phyloP scores from a whole-genome alignment of 53 echinoderm and acorn worm genomes.

The Echinometra lucunter region DNA sequence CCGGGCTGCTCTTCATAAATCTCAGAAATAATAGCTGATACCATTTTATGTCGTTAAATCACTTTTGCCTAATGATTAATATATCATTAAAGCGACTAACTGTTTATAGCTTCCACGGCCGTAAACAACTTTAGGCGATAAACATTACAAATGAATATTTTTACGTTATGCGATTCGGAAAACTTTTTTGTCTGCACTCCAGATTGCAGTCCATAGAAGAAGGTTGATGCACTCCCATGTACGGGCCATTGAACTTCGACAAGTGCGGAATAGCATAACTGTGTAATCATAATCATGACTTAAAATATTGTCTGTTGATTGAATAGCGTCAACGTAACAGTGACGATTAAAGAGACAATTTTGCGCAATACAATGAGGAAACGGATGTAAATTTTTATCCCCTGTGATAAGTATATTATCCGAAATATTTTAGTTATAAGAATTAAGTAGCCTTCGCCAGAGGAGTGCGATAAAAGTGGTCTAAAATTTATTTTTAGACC shows the following conservation, averaged over 20 bases:
- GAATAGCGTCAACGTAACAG: too few relatives aligned
- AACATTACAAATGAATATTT: neutral
- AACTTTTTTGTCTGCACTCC: neutral
- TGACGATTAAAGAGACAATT: neutral
- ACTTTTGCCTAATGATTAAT: neutral
- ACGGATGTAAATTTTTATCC: neutral
- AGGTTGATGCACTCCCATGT: neutral
- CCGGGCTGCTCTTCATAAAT: neutral
- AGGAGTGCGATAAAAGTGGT: too few relatives aligned
- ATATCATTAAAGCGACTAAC: neutral
- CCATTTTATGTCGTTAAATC: neutral
- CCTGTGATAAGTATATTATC: too few relatives aligned
- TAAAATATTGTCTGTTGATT: neutral
- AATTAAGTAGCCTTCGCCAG: too few relatives aligned
- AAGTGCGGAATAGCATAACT: neutral
- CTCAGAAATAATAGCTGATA: neutral
- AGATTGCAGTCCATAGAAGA: neutral
- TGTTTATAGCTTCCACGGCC: neutral
- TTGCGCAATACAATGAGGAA: neutral
- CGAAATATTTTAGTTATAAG: too few relatives aligned
- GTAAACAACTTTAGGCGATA: neutral
- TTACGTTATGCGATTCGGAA: neutral
- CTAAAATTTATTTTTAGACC: too few relatives aligned
- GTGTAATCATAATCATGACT: neutral
- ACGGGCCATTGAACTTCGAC: neutral